phyloP scores from a whole-genome alignment of 2,888 invertebrate species.

The Steinernema scapterisci region DNA sequence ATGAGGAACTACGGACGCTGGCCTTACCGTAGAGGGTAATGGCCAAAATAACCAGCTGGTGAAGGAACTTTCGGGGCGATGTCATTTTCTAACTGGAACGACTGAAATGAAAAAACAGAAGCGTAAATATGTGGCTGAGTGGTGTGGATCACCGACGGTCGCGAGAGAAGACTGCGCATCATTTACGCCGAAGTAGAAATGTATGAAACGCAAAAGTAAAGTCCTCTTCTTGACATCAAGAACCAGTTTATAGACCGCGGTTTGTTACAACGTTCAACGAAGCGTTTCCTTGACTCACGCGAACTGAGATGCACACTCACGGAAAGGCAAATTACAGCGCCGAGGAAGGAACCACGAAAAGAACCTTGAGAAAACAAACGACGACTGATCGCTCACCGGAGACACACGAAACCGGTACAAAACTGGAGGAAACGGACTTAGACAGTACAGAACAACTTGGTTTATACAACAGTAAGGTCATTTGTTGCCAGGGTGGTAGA shows the following conservation, averaged over 20 bases:
- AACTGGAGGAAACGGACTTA: not conserved
- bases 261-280: conserved; percentile 18
- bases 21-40: not conserved
- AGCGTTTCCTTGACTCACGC: not conserved
- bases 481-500: too few relatives aligned
- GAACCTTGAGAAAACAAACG: not conserved
- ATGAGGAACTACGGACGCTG: not conserved
- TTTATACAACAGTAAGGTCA: too few relatives aligned
- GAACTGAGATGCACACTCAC: not conserved
- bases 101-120: conserved; percentile 2
- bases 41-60: not conserved
- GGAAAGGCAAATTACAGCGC: conserved; percentile 3
- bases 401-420: not conserved
- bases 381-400: not conserved
- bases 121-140: too few relatives aligned
- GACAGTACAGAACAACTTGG: not conserved
- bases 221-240: conserved; percentile 11
- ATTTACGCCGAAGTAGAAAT: conserved; percentile 4
- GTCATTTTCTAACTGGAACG: not conserved
- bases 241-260: conserved; percentile 18
- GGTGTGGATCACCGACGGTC: too few relatives aligned
- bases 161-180: too few relatives aligned
- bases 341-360: too few relatives aligned
- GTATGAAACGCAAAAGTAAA: conserved; percentile 12
- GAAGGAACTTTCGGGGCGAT: not conserved